Base-by-base conservation (phyloP, 2,113 vertebrate genomes). In the Lasiurus borealis region DNA sequence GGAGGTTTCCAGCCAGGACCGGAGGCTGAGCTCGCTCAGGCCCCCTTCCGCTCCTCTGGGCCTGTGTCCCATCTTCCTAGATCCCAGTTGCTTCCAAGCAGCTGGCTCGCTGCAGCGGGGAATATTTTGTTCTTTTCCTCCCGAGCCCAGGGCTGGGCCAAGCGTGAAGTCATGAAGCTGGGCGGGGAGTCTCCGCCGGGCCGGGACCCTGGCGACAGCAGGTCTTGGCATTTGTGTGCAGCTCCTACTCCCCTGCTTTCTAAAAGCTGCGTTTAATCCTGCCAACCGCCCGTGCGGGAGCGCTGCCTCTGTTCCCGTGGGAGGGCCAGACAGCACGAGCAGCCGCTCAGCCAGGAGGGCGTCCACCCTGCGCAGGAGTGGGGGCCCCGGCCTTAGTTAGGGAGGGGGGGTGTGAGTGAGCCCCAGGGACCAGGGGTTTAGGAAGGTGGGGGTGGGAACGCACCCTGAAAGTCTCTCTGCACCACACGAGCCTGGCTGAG, bases 141-240 rank as follows among this genome's bases (percentile, higher is more conserved):
- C 21, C 0, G 2, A 54, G 90, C 76, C 68, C 68, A 25, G 83
- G 46, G 29, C 36, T 29, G 0, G 2, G 12, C 80, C 69, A 76
- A n/a, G 72, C 57, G 54, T 91, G 80, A 71, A n/a, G 66, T 85
- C 90, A 44, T 13, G 25, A 85, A 90, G 36, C 71, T 23, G 44
- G 46, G 85, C 13, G 6, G 0, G 31, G 77, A 31, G 54, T 6
- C 82, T 5, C 2, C 2, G 21, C 59, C 2, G 29, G 93, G 75
- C 6, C 23, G 29, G 0, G 50, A 73, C 7, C 3, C 3, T 25
- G 59, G 78, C 72, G 9, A 10, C 62, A 83, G 31, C 15, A 0
- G 21, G 23, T 82, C 66, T 62, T 64, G 73, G 90, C 72, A 18
- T 59, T 52, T 46, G 69, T n/a, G 8, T 54, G 85, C 34, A 50